Conservation (phyloP, 2,797 vertebrate genomes). For the Pyrrhura leucotis region DNA sequence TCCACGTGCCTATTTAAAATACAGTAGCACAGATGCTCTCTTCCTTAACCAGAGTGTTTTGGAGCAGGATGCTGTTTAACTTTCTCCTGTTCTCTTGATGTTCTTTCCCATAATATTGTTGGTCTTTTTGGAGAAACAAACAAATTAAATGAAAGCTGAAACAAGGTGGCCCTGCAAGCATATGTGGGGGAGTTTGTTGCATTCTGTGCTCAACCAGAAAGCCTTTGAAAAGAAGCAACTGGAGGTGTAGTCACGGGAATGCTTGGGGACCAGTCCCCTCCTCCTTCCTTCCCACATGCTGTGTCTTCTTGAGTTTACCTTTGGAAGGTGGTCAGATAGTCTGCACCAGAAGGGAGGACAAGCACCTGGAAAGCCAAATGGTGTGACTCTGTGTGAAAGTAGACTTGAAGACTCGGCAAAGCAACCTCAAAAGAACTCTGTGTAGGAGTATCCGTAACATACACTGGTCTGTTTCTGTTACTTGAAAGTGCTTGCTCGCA, state of each 20-base stretch:
- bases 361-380: not conserved
- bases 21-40: not conserved
- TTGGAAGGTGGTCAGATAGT: not conserved
- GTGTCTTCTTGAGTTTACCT: not conserved
- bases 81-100: not conserved
- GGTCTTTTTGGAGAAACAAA: slow-evolving; percentile 3
- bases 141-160: not conserved
- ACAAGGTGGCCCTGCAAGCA: not conserved
- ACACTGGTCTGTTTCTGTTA: not conserved
- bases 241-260: not conserved
- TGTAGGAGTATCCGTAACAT: not conserved
- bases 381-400: not conserved
- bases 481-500: not conserved
- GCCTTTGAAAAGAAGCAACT: not conserved
- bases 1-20: slow-evolving; percentile 32
- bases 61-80: slow-evolving; percentile 5
- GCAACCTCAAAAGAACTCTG: not conserved
- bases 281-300: not conserved
- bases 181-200: not conserved
- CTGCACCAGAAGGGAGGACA: not conserved
- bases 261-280: not conserved
- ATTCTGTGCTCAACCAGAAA: not conserved
- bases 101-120: not conserved
- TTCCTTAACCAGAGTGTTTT: slow-evolving; percentile 20
- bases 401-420: not conserved